Conservation (phyloP, 2,888 invertebrate species). For the Latrodectus hesperus region DNA sequence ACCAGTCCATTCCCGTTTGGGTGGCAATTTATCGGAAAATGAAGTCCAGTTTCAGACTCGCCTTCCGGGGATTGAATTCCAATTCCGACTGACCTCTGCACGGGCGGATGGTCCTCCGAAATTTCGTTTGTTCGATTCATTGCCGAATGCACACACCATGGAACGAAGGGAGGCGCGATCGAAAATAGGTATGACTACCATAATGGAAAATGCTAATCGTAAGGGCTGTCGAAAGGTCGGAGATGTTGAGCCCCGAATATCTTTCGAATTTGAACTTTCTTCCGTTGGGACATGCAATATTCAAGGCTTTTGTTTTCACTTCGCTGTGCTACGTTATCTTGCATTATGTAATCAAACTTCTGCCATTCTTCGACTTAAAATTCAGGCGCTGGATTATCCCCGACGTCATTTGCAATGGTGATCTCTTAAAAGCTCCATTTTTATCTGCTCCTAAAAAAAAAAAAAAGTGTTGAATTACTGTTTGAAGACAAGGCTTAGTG, state of each 20-base stretch:
- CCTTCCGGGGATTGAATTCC: constrained; percentile 1
- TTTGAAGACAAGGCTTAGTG: no score
- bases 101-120: not conserved
- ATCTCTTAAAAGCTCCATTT: no score
- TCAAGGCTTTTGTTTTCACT: not conserved
- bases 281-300: not conserved
- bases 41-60: not conserved
- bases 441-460: no score
- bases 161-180: no score
- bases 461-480: no score
- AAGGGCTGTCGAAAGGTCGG: not conserved
- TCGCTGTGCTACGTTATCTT: not conserved
- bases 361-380: not conserved
- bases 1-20: not conserved
- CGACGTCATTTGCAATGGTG: not conserved
- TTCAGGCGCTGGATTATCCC: not conserved
- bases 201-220: constrained; percentile 3
- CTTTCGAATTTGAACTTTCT: not conserved
- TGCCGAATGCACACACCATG: not conserved
- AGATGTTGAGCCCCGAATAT: not conserved
- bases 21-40: constrained; percentile 18
- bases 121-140: not conserved
- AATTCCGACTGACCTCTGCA: constrained; percentile 9
- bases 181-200: not conserved
- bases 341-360: not conserved